Evolutionary conservation across 2,888 invertebrate genomes (phyloP).

Genomic region (Xiphydria camelus): DNA sequence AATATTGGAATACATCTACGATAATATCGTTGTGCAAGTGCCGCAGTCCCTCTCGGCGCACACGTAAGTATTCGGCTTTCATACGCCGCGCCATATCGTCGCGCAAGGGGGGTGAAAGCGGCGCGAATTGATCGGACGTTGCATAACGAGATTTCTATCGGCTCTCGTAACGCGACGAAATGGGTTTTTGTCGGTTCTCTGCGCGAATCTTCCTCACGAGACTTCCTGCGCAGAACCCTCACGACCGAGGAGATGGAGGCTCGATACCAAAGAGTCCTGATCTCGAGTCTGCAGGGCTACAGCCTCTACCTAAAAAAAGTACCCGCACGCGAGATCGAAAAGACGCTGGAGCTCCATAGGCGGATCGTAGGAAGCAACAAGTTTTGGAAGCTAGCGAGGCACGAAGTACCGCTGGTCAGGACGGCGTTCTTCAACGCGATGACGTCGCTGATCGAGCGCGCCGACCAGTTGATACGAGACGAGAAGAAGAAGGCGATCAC

Average conservation of each 20-base stretch:
- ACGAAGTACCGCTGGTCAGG: constrained; percentile 60
- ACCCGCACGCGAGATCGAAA: constrained; percentile 59
- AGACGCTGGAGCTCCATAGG: constrained; percentile 60
- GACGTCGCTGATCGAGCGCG: constrained; percentile 65
- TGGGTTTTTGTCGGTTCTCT: no score
- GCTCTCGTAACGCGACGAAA: no score
- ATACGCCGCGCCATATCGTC: no score
- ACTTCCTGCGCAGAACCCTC: no score
- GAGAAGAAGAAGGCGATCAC: constrained; percentile 64
- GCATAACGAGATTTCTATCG: no score
- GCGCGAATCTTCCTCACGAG: no score
- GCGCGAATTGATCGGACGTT: no score
- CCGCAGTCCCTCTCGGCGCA: constrained; percentile 61
- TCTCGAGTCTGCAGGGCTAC: constrained; percentile 69
- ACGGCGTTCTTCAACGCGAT: constrained; percentile 73
- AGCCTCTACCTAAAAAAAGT: constrained; percentile 66
- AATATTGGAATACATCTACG: constrained; percentile 73
- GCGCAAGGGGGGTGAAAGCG: no score
- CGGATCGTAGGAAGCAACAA: constrained; percentile 64
- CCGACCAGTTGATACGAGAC: constrained; percentile 60
- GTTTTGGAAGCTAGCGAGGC: constrained; percentile 75
- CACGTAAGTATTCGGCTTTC: constrained; percentile 57
- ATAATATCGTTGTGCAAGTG: constrained; percentile 69
- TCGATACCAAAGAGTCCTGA: constrained; percentile 69
- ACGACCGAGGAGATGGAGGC: constrained; percentile 70